phyloP scores from a whole-genome alignment of 2,797 vertebrate species.

The Huso huso region DNA sequence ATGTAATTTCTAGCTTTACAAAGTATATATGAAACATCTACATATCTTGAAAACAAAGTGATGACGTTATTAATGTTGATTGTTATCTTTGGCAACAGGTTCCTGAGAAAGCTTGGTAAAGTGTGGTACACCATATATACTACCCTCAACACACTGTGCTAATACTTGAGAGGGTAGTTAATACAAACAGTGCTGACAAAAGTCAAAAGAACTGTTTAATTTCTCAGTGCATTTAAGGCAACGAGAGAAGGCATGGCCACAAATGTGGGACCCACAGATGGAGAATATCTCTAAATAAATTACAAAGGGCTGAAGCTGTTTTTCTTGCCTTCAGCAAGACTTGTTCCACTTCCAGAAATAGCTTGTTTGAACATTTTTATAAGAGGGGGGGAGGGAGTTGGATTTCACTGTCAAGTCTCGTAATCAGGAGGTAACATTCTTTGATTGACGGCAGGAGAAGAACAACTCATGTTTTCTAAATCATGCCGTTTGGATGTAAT shows the following conservation, averaged over 20 bases:
- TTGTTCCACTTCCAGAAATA: neutral
- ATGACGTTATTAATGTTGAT: too few species aligned
- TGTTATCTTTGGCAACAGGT: too few species aligned
- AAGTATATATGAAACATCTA: too few species aligned
- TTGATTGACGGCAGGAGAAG: neutral
- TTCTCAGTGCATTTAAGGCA: neutral
- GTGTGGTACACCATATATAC: too few species aligned
- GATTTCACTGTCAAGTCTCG: neutral
- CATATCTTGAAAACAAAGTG: too few species aligned
- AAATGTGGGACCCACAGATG: neutral
- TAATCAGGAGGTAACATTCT: neutral
- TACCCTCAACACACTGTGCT: too few species aligned
- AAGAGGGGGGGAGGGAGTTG: neutral
- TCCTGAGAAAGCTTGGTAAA: too few species aligned
- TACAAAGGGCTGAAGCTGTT: constrained; percentile 1
- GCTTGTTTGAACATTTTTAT: neutral
- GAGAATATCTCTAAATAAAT: constrained; percentile 3
- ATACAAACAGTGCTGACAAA: too few species aligned
- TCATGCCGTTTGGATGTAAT: too few species aligned
- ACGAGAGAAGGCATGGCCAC: neutral
- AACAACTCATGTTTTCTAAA: neutral
- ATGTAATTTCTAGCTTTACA: too few species aligned
- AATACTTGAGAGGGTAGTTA: too few species aligned
- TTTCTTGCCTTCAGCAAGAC: constrained; percentile 2
- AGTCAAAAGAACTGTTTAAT: too few species aligned